Percentiles rank a stretch among this genome's conserved stretches.
These are phyloP conservation scores for Hydrolagus colliei DNA, from an alignment of 2,797 vertebrate species.

Conservation along the genomic window DNA sequence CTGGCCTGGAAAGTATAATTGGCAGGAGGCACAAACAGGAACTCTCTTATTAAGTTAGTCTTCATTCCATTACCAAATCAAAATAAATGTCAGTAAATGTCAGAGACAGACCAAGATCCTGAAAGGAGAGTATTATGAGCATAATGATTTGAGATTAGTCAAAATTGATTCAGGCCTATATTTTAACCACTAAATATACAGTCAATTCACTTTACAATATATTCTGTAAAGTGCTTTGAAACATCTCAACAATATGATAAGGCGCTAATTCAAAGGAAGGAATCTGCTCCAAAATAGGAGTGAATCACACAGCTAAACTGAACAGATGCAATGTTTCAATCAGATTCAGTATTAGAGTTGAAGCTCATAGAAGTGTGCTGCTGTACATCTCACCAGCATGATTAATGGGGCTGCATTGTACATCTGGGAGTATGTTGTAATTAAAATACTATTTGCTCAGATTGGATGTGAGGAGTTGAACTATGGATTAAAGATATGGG, in stretches of 20 bases:
- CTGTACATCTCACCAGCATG: neutral
- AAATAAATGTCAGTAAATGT: no score
- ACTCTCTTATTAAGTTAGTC: neutral
- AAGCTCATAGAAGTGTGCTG: neutral
- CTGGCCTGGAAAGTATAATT: neutral
- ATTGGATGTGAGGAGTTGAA: neutral
- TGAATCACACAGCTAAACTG: neutral
- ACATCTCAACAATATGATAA: no score
- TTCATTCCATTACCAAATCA: conserved; percentile 10
- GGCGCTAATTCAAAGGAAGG: no score
- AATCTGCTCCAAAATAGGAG: neutral
- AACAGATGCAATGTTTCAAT: conserved; percentile 18
- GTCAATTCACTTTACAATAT: no score
- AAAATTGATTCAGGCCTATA: conserved; percentile 5
- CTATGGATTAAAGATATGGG: neutral
- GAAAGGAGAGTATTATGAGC: no score
- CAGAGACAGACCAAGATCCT: no score
- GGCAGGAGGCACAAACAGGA: neutral
- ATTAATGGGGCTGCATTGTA: conserved; percentile 5
- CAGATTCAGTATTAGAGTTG: conserved; percentile 19
- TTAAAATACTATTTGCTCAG: conserved; percentile 11
- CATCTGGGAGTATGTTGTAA: conserved; percentile 14
- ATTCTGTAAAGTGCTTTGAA: no score
- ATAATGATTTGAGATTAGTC: neutral
- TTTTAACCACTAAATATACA: no score